Conservation (phyloP, 2,797 vertebrate genomes). For the Synaphobranchus kaupii region DNA sequence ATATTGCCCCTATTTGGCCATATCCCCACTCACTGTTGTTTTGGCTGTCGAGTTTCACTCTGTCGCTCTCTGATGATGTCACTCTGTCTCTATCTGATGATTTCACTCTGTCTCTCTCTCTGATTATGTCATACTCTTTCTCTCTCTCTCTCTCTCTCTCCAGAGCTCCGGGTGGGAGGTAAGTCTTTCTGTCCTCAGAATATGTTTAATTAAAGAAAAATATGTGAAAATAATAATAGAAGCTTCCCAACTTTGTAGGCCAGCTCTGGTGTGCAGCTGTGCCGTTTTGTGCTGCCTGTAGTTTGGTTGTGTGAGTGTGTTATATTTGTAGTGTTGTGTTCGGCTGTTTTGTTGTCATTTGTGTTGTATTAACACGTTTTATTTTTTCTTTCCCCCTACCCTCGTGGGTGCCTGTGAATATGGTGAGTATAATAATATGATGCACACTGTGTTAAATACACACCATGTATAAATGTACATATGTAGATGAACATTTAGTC, state of each 20-base stretch:
- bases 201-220: background rate
- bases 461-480: background rate
- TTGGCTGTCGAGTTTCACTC: background rate
- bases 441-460: background rate
- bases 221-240: background rate
- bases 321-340: background rate
- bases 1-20: too few relatives aligned
- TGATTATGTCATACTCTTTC: background rate
- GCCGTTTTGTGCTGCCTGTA: background rate
- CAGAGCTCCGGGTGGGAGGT: slow-evolving; percentile 84
- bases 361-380: background rate
- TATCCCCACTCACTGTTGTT: too few relatives aligned
- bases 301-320: background rate
- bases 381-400: slow-evolving; percentile 33
- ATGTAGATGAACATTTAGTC: background rate
- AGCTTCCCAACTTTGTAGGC: too few relatives aligned
- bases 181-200: slow-evolving; percentile 26
- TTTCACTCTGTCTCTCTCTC: background rate
- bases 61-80: background rate
- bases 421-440: slow-evolving; percentile 66
- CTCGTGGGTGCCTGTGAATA: slow-evolving; percentile 41
- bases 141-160: slow-evolving; percentile 31
- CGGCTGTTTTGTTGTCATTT: background rate
- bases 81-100: slow-evolving; percentile 28
- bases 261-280: background rate